Evolutionary conservation across 2,888 invertebrate species (phyloP).

Genomic region (Timandra comae): DNA sequence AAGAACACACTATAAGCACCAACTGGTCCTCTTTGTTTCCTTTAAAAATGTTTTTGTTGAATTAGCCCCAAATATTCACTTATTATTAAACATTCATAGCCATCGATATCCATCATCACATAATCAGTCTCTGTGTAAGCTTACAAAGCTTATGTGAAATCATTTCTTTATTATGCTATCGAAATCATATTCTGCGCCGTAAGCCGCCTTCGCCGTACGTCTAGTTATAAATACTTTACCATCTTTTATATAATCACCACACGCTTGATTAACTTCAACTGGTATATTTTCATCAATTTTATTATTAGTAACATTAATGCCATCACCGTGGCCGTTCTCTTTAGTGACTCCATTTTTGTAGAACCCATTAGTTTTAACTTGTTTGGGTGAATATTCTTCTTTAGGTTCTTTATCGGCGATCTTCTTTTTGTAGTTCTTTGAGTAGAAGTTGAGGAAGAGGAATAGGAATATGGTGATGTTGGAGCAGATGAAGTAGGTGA

Average conservation of each 20-base stretch:
- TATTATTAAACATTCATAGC: slow-evolving; percentile 36
- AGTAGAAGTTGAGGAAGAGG: slow-evolving; percentile 81
- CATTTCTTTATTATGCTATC: slow-evolving; percentile 64
- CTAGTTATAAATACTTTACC: slow-evolving; percentile 53
- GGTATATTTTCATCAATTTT: slow-evolving; percentile 45
- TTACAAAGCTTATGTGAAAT: slow-evolving; percentile 43
- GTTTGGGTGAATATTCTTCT: slow-evolving; percentile 30
- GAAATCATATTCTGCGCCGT: slow-evolving; percentile 47
- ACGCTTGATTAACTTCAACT: slow-evolving; percentile 46
- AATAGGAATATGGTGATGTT: slow-evolving; percentile 80
- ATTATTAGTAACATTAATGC: slow-evolving; percentile 25
- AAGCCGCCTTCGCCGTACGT: slow-evolving; percentile 50
- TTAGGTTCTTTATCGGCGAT: slow-evolving; percentile 38
- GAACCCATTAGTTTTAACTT: slow-evolving; percentile 31
- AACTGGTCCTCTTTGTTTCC: slow-evolving; percentile 26
- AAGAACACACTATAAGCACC: slow-evolving; percentile 27
- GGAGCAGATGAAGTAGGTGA: slow-evolving; percentile 71
- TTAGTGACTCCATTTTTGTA: slow-evolving; percentile 28
- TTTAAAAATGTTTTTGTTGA: slow-evolving; percentile 19
- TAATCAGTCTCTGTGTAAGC: slow-evolving; percentile 66
- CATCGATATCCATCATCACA: slow-evolving; percentile 55
- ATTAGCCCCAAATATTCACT: slow-evolving; percentile 27
- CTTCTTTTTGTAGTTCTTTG: slow-evolving; percentile 72
- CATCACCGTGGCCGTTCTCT: slow-evolving; percentile 5
- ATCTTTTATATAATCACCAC: slow-evolving; percentile 54